A percentile compares a stretch with the other conserved stretches of the same genome.
Conservation (phyloP, 2,113 vertebrate genomes). For the Phalacrocorax brasilianus region DNA sequence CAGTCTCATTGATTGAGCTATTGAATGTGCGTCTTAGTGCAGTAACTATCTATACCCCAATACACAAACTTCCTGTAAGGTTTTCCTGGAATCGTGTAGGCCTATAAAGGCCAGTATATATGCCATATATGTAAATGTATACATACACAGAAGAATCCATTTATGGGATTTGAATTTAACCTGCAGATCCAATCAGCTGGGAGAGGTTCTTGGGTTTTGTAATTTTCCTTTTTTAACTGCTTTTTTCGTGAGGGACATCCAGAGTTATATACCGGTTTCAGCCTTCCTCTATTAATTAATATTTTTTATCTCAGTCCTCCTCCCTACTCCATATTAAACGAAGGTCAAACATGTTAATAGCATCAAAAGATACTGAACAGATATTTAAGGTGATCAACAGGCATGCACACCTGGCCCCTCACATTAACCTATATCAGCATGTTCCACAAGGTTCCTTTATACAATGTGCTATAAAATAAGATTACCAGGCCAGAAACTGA, state of each 20-base stretch:
- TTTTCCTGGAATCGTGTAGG: not conserved
- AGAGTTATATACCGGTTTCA: not conserved
- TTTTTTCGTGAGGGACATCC: not conserved
- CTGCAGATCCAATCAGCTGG: not conserved
- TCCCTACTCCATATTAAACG: not conserved
- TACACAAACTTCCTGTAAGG: not conserved
- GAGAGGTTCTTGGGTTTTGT: not conserved
- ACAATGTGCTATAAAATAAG: not conserved
- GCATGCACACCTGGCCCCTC: not conserved
- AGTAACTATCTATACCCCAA: not conserved
- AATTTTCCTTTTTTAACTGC: not conserved
- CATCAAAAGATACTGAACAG: not conserved
- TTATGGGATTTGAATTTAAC: not conserved
- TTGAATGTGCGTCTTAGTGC: not conserved
- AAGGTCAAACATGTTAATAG: slow-evolving; percentile 9
- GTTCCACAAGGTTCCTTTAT: not conserved
- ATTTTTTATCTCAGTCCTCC: not conserved
- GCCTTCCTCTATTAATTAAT: not conserved
- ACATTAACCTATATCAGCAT: not conserved
- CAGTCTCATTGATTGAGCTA: not conserved
- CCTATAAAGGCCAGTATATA: not conserved
- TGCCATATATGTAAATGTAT: not conserved
- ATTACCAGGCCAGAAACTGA: not conserved
- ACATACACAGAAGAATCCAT: not conserved
- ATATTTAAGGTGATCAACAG: slow-evolving; percentile 20